Base-by-base conservation (phyloP, 1,140 invertebrate species). In the Aleiodes sp. region DNA sequence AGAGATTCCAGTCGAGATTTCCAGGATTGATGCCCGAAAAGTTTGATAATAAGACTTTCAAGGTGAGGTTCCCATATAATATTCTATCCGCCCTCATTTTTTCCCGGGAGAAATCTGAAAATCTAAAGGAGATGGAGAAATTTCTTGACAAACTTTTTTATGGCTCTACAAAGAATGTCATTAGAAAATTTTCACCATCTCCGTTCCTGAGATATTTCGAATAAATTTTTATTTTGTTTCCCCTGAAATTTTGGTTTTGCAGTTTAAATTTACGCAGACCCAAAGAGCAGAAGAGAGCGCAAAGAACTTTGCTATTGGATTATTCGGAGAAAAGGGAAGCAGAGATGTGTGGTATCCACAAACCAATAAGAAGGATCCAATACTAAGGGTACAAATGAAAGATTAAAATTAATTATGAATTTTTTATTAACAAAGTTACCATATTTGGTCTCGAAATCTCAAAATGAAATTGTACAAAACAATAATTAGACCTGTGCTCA, bases 371-470 rank as follows among this genome's bases (percentile, higher is more conserved):
- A 88, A 88, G 59, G 92, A 94, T 87, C 90, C 90, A 19, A 87
- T 94, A 70, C 82, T 94, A 70, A 86, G 93, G 82, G 93, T 94
- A n/a, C n/a, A n/a, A n/a, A n/a, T n/a, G n/a, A n/a, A n/a, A n/a
- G n/a, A 43, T 35, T 26, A 28, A 29, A 43, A 24, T 24, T 31
- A 10, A 43, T 24, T 52, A 21, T 28, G 7, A 37, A 37, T 60
- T 37, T 39, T 28, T 26, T 37, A n/a, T 37, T 26, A 12, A 60
- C 16, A 64, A 39, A 35, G 19, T 64, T n/a, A 19, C 19, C 9
- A 29, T 33, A n/a, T 14, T 9, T 31, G 29, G 41, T n/a, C n/a
- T n/a, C n/a, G n/a, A n/a, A n/a, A n/a, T n/a, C n/a, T n/a, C n/a
- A n/a, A n/a, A n/a, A n/a, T n/a, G n/a, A n/a, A n/a, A n/a, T n/a